Evolutionary conservation across 2,888 invertebrate genomes (phyloP), one percentile per base, ranked within the genome.

Genomic region (Amphipyra tragopoginis): DNA sequence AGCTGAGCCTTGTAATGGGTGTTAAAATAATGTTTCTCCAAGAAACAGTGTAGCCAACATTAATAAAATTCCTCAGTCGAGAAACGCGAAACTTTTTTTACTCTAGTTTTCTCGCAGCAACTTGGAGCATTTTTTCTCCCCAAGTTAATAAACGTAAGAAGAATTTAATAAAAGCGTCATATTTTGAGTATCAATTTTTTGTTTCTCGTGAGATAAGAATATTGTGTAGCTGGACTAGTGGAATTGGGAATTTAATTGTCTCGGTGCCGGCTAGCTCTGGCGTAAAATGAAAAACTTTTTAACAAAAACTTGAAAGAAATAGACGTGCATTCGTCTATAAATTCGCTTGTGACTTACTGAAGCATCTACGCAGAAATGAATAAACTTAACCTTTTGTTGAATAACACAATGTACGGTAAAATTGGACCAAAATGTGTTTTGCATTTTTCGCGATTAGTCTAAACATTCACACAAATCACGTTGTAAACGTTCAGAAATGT

Each of bases 111-210:
- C 63, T 84, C 83, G 79, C 79, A 83, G 83, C 85, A 86, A 88
- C 86, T 87, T 84, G 81, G 73, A 84, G 85, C 84, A 85, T 90
- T 91, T 90, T 88, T 89, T 62, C 76, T 56, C 85, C 84, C 84
- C 86, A 85, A 86, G 84, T 87, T 88, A 86, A 91, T 89, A 92
- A 90, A 89, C 90, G 87, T 86, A 87, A 85, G 85, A 89, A 86
- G 92, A 93, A 93, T 93, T 94, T 93, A 93, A 93, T 93, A 93
- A 92, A 88, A 90, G 88, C 88, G 86, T 90, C 89, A 89, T 89
- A 89, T 89, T 90, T 88, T 83, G 82, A 80, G 84, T 83, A 85
- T 83, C 81, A 79, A 75, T 76, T 79, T 66, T 82, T 79, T 81
- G 75, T 70, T 78, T 80, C 75, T 74, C 71, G 69, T 60, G 75